Evolutionary conservation across 1,140 invertebrate genomes (phyloP), one percentile per base, ranked within the genome.

Genomic region (Ctenoplectra terminalis): DNA sequence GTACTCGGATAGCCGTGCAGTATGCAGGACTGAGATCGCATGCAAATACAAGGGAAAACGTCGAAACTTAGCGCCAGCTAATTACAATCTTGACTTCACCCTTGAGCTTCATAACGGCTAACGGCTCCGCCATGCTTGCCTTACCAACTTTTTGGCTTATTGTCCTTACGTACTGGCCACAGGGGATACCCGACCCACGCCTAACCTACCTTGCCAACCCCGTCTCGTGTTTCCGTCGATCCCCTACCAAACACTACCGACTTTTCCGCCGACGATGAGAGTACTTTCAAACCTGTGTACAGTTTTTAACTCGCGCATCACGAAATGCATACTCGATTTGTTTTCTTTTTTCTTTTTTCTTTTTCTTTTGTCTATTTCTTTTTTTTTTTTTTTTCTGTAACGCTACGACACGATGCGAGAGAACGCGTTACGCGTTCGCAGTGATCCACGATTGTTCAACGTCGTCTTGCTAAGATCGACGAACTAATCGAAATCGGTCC

Each of bases 81-180:
- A 93, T 93, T 92, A 92, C 92, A 93, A 93, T 93, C 92, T 93
- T 92, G 91, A 93, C 91, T 92, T 92, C 89, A 92, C 91, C 92
- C 91, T 86, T 89, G 92, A 92, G 92, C 90, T 92, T 92, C 92
- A 93, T 92, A 93, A 93, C 88, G 88, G 88, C 88, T 90, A 92
- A 93, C 91, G 90, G 88, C 88, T 56, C 82, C 79, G 77, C 80
- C 86, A 74, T 81, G 79, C 83, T 84, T 80, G 84, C 85, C 82
- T 86, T 75, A 77, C 88, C 87, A 93, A 93, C 92, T 93, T 93
- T 93, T 93, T 91, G 92, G 92, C 91, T 93, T 92, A 93, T 91
- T 91, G 90, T 93, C 92, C 91, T 91, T 91, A 92, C 89, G 86
- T 92, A 93, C 90, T 91, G 90, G 92, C 90, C 92, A 91, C 90